Evolutionary conservation across 2,113 vertebrate species (phyloP), one percentile per base, ranked within the genome.

Genomic region (Daphoenositta chrysoptera): DNA sequence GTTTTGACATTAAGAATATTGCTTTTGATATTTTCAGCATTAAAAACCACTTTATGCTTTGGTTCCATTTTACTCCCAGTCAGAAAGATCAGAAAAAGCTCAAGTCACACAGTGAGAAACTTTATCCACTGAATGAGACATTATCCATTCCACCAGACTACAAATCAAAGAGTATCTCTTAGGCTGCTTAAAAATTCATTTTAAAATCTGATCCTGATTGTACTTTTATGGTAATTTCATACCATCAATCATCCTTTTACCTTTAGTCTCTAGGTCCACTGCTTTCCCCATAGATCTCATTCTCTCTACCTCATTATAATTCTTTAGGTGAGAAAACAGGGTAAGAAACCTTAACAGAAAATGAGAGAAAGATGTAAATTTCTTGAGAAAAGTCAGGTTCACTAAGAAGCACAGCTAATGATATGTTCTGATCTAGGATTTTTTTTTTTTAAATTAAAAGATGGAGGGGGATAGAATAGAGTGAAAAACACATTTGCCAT

Each of bases 151-250:
- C 99, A 99, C 99, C 98, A 99, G 99, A 98, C 98, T 98, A 98
- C 97, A 98, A 99, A 99, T 99, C 99, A 99, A 99, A 99, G 99
- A 98, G 98, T 98, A 98, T 99, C 98, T 99, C 99, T 99, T 99
- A 99, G 99, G 98, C 98, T 99, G 99, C 99, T 99, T 99, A 99
- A 99, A 99, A 99, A 99, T 99, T 99, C 99, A 99, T 99, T 99
- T 99, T 99, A 99, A 99, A 99, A 99, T 98, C 98, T 98, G 98
- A 99, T 99, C 98, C 98, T 99, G 99, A 99, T 99, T 99, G 99
- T 99, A 99, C 99, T 99, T 99, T 98, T 99, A 99, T 99, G 99
- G 98, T 99, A 99, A 99, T 99, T 98, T 98, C 98, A 98, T 98
- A 98, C 99, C 98, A 99, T 99, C 99, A 99, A 98, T 99, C 98